phyloP scores from a whole-genome alignment of 92 coral and sea anemone species.

The Virgularia gustaviana region DNA sequence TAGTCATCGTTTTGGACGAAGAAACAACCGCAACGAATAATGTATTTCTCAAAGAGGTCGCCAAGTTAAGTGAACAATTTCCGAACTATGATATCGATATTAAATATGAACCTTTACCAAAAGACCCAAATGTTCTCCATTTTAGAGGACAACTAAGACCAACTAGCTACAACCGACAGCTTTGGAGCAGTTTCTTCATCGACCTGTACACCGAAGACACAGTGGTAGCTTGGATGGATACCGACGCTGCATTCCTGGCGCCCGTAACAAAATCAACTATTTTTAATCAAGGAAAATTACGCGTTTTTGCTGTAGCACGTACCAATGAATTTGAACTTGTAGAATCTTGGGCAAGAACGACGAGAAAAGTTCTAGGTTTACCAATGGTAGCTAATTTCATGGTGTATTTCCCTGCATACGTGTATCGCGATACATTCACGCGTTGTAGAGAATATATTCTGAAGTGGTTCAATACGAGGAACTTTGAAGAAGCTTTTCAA shows the following conservation, averaged over 20 bases:
- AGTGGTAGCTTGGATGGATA: conserved; percentile 49
- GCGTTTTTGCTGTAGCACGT: conserved; percentile 17
- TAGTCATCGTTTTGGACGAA: conserved; percentile 43
- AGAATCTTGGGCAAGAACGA: conserved; percentile 15
- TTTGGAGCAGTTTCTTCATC: conserved; percentile 36
- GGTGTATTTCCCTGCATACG: conserved; percentile 45
- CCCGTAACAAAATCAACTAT: conserved; percentile 8
- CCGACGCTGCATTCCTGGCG: conserved; percentile 19
- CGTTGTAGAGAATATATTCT: conserved; percentile 19
- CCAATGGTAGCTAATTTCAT: conserved; percentile 44
- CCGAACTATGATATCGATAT: conserved; percentile 34
- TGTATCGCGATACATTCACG: conserved; percentile 44
- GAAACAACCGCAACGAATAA: conserved; percentile 27
- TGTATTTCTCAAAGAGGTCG: not conserved
- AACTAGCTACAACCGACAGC: conserved; percentile 14
- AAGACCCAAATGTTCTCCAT: not conserved
- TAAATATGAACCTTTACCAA: conserved; percentile 29
- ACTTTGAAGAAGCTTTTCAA: conserved; percentile 47
- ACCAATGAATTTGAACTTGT: not conserved
- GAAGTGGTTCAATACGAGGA: conserved; percentile 14
- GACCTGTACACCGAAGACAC: conserved; percentile 37
- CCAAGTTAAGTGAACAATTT: not conserved
- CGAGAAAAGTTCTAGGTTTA: conserved; percentile 29
- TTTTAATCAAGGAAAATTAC: not conserved
- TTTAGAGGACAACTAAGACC: not conserved